These are phyloP conservation scores for Sapajus apella DNA, from an alignment of 2,113 vertebrate genomes.

Conservation along the genomic window DNA sequence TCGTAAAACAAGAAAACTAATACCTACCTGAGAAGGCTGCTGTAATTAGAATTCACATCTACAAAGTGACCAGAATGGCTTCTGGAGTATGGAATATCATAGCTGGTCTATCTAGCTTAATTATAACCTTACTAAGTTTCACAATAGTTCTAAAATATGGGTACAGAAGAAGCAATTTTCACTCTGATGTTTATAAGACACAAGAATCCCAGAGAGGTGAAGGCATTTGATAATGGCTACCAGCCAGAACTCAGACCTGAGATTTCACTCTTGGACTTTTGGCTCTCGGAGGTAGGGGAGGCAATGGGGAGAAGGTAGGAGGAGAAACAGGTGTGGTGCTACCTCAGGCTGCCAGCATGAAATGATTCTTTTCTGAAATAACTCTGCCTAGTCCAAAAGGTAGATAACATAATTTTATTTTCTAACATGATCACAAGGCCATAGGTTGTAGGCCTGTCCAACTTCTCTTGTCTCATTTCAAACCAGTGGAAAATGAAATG, in stretches of 20 bases:
- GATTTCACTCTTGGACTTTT: background rate
- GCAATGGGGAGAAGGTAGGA: too few species aligned
- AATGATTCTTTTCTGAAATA: conserved; percentile 8
- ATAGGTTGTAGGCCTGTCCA: background rate
- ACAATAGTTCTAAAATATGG: background rate
- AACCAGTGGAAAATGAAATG: background rate
- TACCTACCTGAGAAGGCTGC: background rate
- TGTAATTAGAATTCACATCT: conserved; percentile 33
- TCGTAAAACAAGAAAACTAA: background rate
- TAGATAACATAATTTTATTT: conserved; percentile 23
- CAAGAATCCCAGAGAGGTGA: background rate
- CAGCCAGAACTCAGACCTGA: background rate
- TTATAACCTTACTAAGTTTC: conserved; percentile 8
- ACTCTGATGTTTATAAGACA: background rate
- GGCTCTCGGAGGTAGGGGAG: background rate
- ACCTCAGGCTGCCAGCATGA: background rate
- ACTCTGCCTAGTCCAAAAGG: background rate
- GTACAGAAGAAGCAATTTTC: background rate
- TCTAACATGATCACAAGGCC: conserved; percentile 18
- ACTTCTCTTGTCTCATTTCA: conserved; percentile 48
- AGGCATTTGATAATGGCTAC: background rate
- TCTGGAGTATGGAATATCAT: background rate
- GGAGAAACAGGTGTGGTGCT: background rate
- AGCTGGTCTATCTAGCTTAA: background rate
- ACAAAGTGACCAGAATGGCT: background rate